phyloP scores from a whole-genome alignment of 2,888 invertebrate species.

The Cantharis nigra region DNA sequence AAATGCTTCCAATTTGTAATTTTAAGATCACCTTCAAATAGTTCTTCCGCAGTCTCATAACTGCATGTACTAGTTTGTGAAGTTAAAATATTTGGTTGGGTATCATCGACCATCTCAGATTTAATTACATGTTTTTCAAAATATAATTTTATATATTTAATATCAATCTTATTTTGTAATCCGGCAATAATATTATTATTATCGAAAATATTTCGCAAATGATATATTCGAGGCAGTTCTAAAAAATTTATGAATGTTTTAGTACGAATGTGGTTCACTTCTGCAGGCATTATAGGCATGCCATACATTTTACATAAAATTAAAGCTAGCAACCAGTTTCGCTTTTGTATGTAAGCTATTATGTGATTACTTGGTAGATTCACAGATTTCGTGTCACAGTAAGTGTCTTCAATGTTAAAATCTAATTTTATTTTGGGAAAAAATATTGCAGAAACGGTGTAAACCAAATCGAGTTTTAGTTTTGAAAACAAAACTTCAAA shows the following conservation, averaged over 20 bases:
- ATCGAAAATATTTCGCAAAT: slow-evolving; percentile 60
- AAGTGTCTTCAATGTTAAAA: slow-evolving; percentile 58
- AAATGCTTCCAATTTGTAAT: slow-evolving; percentile 52
- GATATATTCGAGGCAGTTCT: slow-evolving; percentile 60
- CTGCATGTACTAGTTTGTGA: slow-evolving; percentile 34
- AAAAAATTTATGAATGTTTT: slow-evolving; percentile 65
- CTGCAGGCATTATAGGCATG: slow-evolving; percentile 60
- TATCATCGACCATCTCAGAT: slow-evolving; percentile 30
- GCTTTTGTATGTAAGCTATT: slow-evolving; percentile 65
- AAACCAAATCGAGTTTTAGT: slow-evolving; percentile 73
- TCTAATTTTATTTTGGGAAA: slow-evolving; percentile 68
- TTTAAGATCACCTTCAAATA: slow-evolving; percentile 43
- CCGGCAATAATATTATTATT: slow-evolving; percentile 65
- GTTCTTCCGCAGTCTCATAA: slow-evolving; percentile 46
- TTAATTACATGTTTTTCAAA: slow-evolving; percentile 48
- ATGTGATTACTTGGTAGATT: slow-evolving; percentile 59
- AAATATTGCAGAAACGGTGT: slow-evolving; percentile 73
- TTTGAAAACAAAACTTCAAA: slow-evolving; percentile 72
- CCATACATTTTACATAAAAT: slow-evolving; percentile 69
- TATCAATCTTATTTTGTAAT: slow-evolving; percentile 60
- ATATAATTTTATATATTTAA: slow-evolving; percentile 58
- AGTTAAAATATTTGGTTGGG: slow-evolving; percentile 15
- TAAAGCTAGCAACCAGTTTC: slow-evolving; percentile 72
- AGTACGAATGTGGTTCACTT: slow-evolving; percentile 59
- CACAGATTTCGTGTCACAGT: slow-evolving; percentile 38